A percentile compares a stretch with the other conserved stretches of the same genome.
Evolutionary conservation across 2,888 invertebrate genomes (phyloP).

Genomic region (Drosophila buzzatii): DNA sequence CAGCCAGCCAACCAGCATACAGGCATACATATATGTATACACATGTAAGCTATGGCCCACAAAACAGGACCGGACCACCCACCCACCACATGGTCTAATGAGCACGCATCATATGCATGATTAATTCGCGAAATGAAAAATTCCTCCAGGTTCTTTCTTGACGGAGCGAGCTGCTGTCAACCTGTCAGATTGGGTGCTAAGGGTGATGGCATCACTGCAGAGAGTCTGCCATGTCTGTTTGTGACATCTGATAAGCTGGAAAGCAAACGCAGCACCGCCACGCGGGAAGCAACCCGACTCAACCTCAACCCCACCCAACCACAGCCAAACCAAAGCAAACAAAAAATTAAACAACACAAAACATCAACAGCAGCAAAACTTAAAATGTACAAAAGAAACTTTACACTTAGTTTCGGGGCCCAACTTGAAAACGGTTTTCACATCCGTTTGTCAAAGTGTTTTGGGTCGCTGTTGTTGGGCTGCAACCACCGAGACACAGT

Average conservation of each 20-base stretch:
- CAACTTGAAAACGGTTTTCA: conserved; percentile 29
- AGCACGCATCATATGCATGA: conserved; percentile 61
- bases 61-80: neutral
- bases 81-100: conserved; percentile 44
- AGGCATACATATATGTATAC: conserved; percentile 2
- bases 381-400: conserved; percentile 29
- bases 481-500: conserved; percentile 85
- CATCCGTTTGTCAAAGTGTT: conserved; percentile 13
- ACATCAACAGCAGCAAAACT: conserved; percentile 21
- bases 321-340: neutral
- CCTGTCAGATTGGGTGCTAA: conserved; percentile 67
- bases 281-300: conserved; percentile 9
- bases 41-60: neutral
- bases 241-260: conserved; percentile 67
- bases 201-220: conserved; percentile 25
- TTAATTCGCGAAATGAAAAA: conserved; percentile 64
- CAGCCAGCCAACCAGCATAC: neutral
- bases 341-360: neutral
- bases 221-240: conserved; percentile 54
- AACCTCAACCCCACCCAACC: neutral
- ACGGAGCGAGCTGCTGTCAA: conserved; percentile 65
- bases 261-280: conserved; percentile 27
- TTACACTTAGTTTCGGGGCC: conserved; percentile 43
- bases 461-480: conserved; percentile 58
- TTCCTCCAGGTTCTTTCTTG: conserved; percentile 64